Percentiles rank a stretch among this genome's conserved stretches.
These are phyloP conservation scores for Bujurquina vittata DNA, from an alignment of 2,113 vertebrate species.

Conservation along the genomic window DNA sequence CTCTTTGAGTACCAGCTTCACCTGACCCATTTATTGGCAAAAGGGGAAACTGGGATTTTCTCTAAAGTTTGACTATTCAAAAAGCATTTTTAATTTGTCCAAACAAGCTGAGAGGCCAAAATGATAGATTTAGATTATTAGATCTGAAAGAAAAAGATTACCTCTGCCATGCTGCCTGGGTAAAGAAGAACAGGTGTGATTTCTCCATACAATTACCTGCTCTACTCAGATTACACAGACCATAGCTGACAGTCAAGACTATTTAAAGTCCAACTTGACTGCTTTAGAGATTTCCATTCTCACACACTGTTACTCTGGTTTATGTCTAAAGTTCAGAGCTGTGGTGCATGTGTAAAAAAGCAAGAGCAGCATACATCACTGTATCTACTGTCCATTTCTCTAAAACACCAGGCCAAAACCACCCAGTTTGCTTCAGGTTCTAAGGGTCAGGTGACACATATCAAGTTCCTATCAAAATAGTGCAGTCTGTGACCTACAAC, in stretches of 20 bases:
- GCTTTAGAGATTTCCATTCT: not conserved
- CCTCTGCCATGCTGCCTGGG: not conserved
- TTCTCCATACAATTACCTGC: not conserved
- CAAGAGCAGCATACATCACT: not conserved
- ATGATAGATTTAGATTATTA: not conserved
- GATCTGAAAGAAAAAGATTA: not conserved
- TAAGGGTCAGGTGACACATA: not conserved
- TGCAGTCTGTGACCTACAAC: not conserved
- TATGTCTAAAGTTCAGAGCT: not conserved
- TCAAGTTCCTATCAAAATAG: not conserved
- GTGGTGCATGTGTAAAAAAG: not conserved
- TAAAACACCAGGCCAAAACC: not conserved
- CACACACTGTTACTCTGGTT: not conserved
- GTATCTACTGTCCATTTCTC: not conserved
- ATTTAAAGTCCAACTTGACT: not conserved
- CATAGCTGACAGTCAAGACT: not conserved
- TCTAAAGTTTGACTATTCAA: not conserved
- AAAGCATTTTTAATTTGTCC: not conserved
- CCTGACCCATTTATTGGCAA: not conserved
- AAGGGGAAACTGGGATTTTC: not conserved
- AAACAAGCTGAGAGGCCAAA: not conserved
- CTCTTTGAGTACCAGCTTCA: not conserved
- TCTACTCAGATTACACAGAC: not conserved
- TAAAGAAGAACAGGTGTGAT: not conserved
- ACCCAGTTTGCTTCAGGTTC: not conserved